Evolutionary conservation across 2,113 vertebrate species (phyloP).

Genomic region (Rissa tridactyla): DNA sequence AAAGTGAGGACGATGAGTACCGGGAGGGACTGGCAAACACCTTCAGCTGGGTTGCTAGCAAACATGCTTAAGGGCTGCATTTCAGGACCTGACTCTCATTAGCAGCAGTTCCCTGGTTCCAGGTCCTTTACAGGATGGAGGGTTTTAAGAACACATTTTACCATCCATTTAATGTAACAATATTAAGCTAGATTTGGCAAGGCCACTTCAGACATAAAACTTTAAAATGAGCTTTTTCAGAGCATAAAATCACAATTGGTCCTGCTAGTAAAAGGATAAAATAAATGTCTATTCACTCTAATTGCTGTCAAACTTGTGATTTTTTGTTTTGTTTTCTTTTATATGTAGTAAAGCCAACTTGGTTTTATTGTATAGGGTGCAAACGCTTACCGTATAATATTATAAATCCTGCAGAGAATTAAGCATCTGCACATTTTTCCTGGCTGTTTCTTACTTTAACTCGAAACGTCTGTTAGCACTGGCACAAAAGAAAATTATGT

Average conservation of each 20-base stretch:
- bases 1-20: background rate
- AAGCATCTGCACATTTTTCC: conserved; percentile 63
- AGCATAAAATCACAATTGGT: conserved; percentile 72
- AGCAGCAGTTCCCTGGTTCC: conserved; percentile 28
- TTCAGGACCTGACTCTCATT: background rate
- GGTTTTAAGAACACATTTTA: conserved; percentile 50
- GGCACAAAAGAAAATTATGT: conserved; percentile 45
- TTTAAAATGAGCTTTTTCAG: conserved; percentile 68
- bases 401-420: conserved; percentile 75
- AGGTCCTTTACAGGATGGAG: conserved; percentile 51
- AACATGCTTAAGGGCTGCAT: background rate
- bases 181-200: conserved; percentile 65
- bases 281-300: conserved; percentile 71
- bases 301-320: conserved; percentile 66
- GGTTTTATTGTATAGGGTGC: conserved; percentile 69
- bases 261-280: conserved; percentile 72
- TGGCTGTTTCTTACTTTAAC: conserved; percentile 65
- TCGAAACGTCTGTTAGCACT: conserved; percentile 66
- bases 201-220: conserved; percentile 58
- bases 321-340: conserved; percentile 70
- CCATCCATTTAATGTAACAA: conserved; percentile 59
- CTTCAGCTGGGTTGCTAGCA: background rate
- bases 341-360: conserved; percentile 65
- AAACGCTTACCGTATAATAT: conserved; percentile 70
- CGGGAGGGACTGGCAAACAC: background rate